A percentile compares a stretch with the other conserved stretches of the same genome.
phyloP scores from a whole-genome alignment of 1,140 invertebrate species.

The Planococcus citri region DNA sequence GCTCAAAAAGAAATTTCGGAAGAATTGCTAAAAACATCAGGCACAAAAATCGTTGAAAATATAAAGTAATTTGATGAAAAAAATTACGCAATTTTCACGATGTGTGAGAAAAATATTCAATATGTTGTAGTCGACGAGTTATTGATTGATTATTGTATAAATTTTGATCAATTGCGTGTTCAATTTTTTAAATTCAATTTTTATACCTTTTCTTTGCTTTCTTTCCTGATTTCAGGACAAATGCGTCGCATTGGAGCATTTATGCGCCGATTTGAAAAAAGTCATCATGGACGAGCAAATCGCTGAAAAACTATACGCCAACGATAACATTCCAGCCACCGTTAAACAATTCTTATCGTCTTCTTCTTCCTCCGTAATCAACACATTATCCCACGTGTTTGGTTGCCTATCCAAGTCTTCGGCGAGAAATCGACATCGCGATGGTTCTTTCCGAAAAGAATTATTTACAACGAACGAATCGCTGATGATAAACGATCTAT shows the following conservation, averaged over 20 bases:
- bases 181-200: too few relatives aligned
- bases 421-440: neutral
- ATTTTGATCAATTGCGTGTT: too few relatives aligned
- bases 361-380: neutral
- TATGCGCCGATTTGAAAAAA: slow-evolving; percentile 16
- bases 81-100: too few relatives aligned
- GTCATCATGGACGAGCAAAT: slow-evolving; percentile 13
- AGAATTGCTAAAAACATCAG: too few relatives aligned
- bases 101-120: too few relatives aligned
- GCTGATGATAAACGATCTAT: slow-evolving; percentile 10
- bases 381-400: neutral
- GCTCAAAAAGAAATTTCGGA: too few relatives aligned
- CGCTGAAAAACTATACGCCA: neutral
- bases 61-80: too few relatives aligned
- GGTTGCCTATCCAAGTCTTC: neutral
- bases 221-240: neutral
- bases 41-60: too few relatives aligned
- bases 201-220: neutral
- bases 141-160: too few relatives aligned
- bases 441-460: neutral
- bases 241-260: neutral
- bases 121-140: too few relatives aligned
- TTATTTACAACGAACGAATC: neutral
- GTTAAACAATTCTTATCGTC: slow-evolving; percentile 15
- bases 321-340: slow-evolving; percentile 9